Evolutionary conservation across 2,797 vertebrate genomes (phyloP), one percentile per base, ranked within the genome.

Genomic region (Melanotaenia pygmaea): DNA sequence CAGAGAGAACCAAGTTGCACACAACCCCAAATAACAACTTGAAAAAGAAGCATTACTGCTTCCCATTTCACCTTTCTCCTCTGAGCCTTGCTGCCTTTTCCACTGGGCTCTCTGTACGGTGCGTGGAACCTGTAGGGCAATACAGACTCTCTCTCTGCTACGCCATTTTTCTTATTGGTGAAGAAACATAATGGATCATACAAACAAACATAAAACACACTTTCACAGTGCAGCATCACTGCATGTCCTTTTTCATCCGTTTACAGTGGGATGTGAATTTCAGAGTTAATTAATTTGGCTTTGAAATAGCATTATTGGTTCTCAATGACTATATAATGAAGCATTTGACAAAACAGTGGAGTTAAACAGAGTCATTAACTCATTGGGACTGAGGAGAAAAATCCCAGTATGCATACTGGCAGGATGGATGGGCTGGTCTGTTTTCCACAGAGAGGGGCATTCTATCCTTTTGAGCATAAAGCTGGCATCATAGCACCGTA

Each of bases 311-410:
- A 16, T 53, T 16, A 59, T 62, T 68, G 64, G 26, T 61, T 32
- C 77, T 73, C 79, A 82, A 86, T 67, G 72, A 76, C 35, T 56
- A 70, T 72, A 28, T 81, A 70, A 88, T 54, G 64, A 65, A 30
- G 10, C 47, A 61, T 80, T 81, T 65, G 43, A 77, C 77, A 64
- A 81, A 83, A 79, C 34, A 73, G 60, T 73, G n/a, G 12, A 59
- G 59, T 74, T 30, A 70, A 74, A 73, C 8, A 70, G 26, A 74
- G 64, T 57, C 2, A 0, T 70, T 67, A 30, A 34, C 67, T 71
- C 16, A 14, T 54, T 78, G 59, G n/a, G 59, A 47, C 11, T 12
- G 37, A 34, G 58, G 26, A 30, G 47, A 76, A 56, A 69, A 74
- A 72, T 43, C 43, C 64, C 57, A 72, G 66, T 68, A 30, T 51